Evolutionary conservation across 2,888 invertebrate genomes (phyloP).

Genomic region (Drosophila gaucha): DNA sequence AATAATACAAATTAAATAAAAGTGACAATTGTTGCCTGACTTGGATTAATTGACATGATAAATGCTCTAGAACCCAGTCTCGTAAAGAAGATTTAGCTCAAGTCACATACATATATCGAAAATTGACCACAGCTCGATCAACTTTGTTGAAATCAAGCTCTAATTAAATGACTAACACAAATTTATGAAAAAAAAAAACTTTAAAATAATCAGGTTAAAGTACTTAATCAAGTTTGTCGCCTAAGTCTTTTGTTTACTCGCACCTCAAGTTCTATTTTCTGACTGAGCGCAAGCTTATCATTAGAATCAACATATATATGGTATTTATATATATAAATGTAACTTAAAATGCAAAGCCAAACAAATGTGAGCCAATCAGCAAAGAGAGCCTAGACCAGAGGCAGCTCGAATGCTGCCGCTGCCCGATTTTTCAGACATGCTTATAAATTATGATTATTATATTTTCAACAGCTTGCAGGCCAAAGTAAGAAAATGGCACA

Average conservation of each 20-base stretch:
- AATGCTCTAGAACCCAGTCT: no score
- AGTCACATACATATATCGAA: not conserved
- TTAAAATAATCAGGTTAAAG: constrained; percentile 37
- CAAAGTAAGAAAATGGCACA: constrained; percentile 40
- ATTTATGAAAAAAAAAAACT: constrained; percentile 19
- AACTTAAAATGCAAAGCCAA: constrained; percentile 50
- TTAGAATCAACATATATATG: constrained; percentile 28
- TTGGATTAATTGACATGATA: no score
- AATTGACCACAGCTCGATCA: not conserved
- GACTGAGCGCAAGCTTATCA: constrained; percentile 42
- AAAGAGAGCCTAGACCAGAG: constrained; percentile 19
- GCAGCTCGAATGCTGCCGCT: constrained; percentile 34
- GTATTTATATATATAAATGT: constrained; percentile 10
- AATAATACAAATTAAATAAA: no score
- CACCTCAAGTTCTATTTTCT: constrained; percentile 23
- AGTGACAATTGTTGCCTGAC: no score
- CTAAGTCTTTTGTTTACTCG: constrained; percentile 37
- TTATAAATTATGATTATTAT: constrained; percentile 71
- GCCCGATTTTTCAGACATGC: constrained; percentile 61
- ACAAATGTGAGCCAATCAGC: constrained; percentile 65
- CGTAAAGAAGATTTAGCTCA: no score
- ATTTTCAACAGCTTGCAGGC: constrained; percentile 66
- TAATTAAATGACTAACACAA: constrained; percentile 3
- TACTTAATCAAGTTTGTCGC: constrained; percentile 28
- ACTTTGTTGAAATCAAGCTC: not conserved